These are phyloP conservation scores for Tetranychus urticae DNA, from an alignment of 1,140 invertebrate species.

Conservation along the genomic window DNA sequence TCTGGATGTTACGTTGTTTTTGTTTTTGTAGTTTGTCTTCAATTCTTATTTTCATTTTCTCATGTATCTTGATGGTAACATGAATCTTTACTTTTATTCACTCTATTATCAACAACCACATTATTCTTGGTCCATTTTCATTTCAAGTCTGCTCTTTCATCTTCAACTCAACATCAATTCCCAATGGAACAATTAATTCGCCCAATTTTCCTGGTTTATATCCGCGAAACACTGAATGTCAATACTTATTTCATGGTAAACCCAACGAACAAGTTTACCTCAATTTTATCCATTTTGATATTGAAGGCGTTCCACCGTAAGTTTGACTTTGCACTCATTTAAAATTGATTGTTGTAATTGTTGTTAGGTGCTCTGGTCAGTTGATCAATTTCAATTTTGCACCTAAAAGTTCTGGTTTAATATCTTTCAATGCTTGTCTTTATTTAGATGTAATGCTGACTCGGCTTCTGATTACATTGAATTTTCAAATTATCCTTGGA, in stretches of 20 bases:
- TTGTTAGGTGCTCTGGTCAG: no score
- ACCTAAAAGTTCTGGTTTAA: not conserved
- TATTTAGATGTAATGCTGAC: not conserved
- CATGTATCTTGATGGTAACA: no score
- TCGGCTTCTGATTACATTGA: not conserved
- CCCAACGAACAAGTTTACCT: conserved; percentile 54
- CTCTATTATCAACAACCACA: no score
- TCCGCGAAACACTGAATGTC: conserved; percentile 70
- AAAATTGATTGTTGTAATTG: not conserved
- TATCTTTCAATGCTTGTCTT: not conserved
- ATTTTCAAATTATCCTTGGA: not conserved
- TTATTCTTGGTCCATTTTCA: not conserved
- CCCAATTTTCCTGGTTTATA: conserved; percentile 83
- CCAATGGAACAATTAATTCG: conserved; percentile 56
- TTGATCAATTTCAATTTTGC: not conserved
- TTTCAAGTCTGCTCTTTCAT: conserved; percentile 24
- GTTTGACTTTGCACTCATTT: not conserved
- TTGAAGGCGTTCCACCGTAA: conserved; percentile 66
- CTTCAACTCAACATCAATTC: conserved; percentile 38
- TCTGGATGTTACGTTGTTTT: no score
- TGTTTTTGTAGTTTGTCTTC: no score
- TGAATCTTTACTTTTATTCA: no score
- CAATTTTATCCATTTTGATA: conserved; percentile 64
- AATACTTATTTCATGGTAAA: conserved; percentile 74
- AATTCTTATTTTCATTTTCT: no score